Evolutionary conservation across 2,113 vertebrate genomes (phyloP).

Genomic region (Hassar affinis): DNA sequence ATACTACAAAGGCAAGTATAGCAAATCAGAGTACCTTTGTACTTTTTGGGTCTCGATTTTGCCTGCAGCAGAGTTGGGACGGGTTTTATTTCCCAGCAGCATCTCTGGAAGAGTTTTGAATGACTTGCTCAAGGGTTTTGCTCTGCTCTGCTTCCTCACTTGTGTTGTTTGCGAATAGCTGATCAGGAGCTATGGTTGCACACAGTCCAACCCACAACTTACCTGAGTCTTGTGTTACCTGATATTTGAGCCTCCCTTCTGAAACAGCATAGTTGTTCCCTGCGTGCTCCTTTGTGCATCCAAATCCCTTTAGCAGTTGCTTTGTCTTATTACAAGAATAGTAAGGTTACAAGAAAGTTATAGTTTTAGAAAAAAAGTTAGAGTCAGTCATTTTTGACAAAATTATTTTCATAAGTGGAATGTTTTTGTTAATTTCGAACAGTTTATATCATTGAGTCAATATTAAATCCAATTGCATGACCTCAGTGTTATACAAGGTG

Average conservation of each 20-base stretch:
- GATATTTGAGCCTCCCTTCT: slow-evolving; percentile 52
- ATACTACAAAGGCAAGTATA: neutral
- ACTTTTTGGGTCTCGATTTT: slow-evolving; percentile 68
- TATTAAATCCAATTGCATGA: neutral
- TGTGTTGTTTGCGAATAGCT: slow-evolving; percentile 28
- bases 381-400: too few relatives aligned
- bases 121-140: neutral
- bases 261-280: slow-evolving; percentile 37
- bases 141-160: slow-evolving; percentile 9
- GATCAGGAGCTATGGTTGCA: slow-evolving; percentile 33
- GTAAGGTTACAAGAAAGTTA: neutral
- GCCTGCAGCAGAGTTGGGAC: slow-evolving; percentile 70
- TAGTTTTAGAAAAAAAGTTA: neutral
- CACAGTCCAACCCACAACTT: slow-evolving; percentile 30
- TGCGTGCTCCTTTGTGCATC: neutral
- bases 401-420: neutral
- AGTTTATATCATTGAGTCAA: too few relatives aligned
- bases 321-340: neutral
- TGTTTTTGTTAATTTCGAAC: neutral
- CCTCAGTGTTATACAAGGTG: neutral
- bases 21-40: slow-evolving; percentile 68
- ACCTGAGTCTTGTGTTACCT: slow-evolving; percentile 60
- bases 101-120: slow-evolving; percentile 43
- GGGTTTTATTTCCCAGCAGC: slow-evolving; percentile 60
- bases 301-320: neutral